Conservation (phyloP, 2,797 vertebrate species). For the Setipinna tenuifilis region DNA sequence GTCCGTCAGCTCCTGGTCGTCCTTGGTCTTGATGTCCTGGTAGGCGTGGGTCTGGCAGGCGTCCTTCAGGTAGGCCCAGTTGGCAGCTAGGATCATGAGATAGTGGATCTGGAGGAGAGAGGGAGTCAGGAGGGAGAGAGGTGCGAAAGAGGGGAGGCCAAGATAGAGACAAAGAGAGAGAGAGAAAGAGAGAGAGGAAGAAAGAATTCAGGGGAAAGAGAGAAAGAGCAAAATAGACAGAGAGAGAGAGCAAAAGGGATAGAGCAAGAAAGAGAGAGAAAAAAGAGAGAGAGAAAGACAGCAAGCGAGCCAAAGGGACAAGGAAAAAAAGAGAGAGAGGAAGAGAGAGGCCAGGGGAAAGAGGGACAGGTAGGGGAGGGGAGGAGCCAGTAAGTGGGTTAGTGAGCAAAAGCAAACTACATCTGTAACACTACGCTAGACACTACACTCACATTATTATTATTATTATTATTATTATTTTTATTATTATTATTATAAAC, state of each 20-base stretch:
- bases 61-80: constrained; percentile 99
- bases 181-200: background rate
- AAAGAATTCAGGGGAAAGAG: too few species aligned
- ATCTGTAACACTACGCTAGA: constrained; percentile 69
- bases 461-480: constrained; percentile 17
- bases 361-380: constrained; percentile 75
- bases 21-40: constrained; percentile 99
- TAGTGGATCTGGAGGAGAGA: constrained; percentile 95
- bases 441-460: background rate
- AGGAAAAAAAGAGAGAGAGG: constrained; percentile 35
- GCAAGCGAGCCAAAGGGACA: too few species aligned
- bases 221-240: too few species aligned
- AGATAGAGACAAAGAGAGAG: background rate
- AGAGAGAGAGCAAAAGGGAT: too few species aligned
- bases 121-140: constrained; percentile 80
- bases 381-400: constrained; percentile 85
- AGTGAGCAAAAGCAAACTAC: constrained; percentile 84
- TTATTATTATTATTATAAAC: background rate
- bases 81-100: constrained; percentile 97
- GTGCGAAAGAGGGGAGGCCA: background rate
- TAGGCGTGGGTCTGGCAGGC: constrained; percentile 96
- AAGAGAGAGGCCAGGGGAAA: constrained; percentile 56
- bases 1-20: constrained; percentile 96
- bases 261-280: too few species aligned
- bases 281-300: too few species aligned